Evolutionary conservation across 2,888 invertebrate genomes (phyloP).

Genomic region (Netelia fuscicornis): DNA sequence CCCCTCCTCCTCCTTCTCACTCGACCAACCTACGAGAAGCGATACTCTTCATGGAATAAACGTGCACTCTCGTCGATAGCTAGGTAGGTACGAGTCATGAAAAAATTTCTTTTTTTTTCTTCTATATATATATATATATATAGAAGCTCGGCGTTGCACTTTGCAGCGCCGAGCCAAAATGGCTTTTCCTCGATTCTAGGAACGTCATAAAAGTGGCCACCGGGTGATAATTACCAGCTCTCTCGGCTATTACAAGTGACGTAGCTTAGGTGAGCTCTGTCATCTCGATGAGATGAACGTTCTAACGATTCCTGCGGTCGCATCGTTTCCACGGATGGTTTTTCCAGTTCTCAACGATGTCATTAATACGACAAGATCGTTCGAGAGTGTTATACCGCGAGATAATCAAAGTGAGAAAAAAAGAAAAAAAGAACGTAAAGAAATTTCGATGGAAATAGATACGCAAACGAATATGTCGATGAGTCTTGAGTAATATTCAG

Average conservation of each 20-base stretch:
- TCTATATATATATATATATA: not conserved
- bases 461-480: too few species aligned
- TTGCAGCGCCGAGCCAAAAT: not conserved
- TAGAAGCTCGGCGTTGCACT: too few species aligned
- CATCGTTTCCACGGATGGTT: slow-evolving; percentile 11
- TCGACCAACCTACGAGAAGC: too few species aligned
- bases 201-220: slow-evolving; percentile 27
- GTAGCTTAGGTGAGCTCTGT: not conserved
- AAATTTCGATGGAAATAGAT: not conserved
- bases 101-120: not conserved
- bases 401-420: too few species aligned
- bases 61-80: too few species aligned
- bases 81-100: not conserved
- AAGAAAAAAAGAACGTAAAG: not conserved
- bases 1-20: not conserved
- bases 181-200: slow-evolving; percentile 46
- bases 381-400: too few species aligned
- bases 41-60: too few species aligned
- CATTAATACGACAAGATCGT: not conserved
- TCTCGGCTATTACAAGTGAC: slow-evolving; percentile 16
- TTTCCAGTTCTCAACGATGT: slow-evolving; percentile 25
- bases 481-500: not conserved
- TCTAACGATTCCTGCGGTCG: slow-evolving; percentile 22
- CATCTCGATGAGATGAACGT: not conserved
- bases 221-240: slow-evolving; percentile 21